Conservation (phyloP, 2,797 vertebrate species). For the Cheirogaleus major region DNA sequence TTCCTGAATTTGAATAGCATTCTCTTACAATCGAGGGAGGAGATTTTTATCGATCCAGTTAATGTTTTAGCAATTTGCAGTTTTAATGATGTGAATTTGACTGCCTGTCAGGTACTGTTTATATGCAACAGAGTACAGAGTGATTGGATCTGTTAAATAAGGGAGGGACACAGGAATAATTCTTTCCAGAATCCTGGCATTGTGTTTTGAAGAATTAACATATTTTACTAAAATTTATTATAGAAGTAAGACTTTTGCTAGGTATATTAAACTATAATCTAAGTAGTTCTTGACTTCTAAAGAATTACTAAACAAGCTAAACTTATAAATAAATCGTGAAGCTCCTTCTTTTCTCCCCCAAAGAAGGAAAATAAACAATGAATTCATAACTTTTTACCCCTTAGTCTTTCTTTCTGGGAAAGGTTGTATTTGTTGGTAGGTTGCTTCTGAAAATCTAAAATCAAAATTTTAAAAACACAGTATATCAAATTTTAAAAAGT, state of each 20-base stretch:
- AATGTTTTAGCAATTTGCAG: neutral
- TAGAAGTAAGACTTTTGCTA: neutral
- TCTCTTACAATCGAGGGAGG: neutral
- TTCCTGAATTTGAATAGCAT: conserved; percentile 29
- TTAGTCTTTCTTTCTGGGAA: neutral
- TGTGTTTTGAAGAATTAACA: conserved; percentile 19
- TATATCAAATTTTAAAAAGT: neutral
- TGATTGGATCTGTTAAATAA: conserved; percentile 8
- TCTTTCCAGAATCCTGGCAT: neutral
- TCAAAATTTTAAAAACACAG: neutral
- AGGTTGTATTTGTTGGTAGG: neutral
- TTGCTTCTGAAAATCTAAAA: conserved; percentile 26
- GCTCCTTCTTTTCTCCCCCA: neutral
- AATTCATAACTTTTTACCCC: neutral
- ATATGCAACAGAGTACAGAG: neutral
- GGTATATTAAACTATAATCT: neutral
- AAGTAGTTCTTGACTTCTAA: neutral
- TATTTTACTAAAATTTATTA: neutral
- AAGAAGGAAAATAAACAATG: neutral
- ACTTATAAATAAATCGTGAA: neutral
- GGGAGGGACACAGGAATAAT: neutral
- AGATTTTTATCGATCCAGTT: conserved; percentile 19
- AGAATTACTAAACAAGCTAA: neutral
- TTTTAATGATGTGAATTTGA: conserved; percentile 15
- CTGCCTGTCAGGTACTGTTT: neutral